Percentiles rank a stretch among this genome's conserved stretches.
Conservation (phyloP, 2,113 vertebrate genomes). For the Oncorhynchus keta region DNA sequence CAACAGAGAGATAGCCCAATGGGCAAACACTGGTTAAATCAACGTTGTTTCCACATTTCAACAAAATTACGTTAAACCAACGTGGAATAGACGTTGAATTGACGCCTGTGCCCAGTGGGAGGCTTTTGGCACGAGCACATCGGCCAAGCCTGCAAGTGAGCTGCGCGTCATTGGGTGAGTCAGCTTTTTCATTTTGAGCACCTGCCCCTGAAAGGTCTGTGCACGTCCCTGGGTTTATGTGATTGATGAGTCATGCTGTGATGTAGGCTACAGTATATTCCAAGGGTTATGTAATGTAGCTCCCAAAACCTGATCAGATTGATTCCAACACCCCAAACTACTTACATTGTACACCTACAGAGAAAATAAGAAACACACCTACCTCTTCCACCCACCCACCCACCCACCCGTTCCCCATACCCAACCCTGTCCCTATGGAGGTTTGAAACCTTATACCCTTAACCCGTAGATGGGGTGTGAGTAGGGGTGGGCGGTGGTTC, state of each 20-base stretch:
- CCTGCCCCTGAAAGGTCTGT: too few species aligned
- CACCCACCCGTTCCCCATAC: conserved; percentile 2
- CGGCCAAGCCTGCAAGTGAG: too few species aligned
- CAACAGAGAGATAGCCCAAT: too few species aligned
- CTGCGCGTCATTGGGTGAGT: too few species aligned
- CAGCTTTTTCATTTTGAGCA: too few species aligned
- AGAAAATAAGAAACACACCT: not conserved
- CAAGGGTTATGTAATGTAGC: not conserved
- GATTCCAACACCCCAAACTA: not conserved
- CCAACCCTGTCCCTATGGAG: conserved; percentile 1
- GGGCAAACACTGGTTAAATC: too few species aligned
- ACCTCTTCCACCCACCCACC: not conserved
- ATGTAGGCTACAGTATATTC: not conserved
- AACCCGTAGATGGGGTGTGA: conserved; percentile 34
- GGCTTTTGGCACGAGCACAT: too few species aligned
- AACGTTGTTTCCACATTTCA: too few species aligned
- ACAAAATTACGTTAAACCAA: too few species aligned
- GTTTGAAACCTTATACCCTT: conserved; percentile 35
- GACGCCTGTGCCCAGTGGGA: too few species aligned
- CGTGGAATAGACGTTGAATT: too few species aligned
- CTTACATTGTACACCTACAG: too few species aligned
- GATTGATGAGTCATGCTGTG: not conserved
- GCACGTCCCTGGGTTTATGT: not conserved
- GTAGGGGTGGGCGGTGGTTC: not conserved
- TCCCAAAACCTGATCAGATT: conserved; percentile 22